Evolutionary conservation across 2,797 vertebrate genomes (phyloP), one percentile per base, ranked within the genome.

Genomic region (Naso thynnoides): DNA sequence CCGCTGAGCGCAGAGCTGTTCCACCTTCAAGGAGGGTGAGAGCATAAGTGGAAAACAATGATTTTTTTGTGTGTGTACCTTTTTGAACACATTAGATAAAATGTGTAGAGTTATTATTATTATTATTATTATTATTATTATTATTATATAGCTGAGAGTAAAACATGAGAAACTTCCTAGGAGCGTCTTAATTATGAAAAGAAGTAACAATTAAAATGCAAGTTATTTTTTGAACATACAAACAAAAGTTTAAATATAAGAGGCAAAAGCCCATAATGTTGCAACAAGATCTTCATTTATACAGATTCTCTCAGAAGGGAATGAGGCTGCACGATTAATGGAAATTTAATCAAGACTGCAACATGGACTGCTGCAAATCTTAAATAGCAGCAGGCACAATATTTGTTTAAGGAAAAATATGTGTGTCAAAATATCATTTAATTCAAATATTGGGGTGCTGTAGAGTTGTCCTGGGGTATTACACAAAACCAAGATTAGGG

Each of bases 11-110:
- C 31, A 88, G 95, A 86, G 78, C 78, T 11, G 88, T 26, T 6
- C 93, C 93, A 21, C 91, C 92, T 33, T 78, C 90, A 31, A 89
- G 94, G 52, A 92, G 95, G 86, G 95, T 95, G 62, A 89, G 89
- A 24, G 13, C 1, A 29, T 27, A 13, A 44, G 26, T 24, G 1
- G 71, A 24, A 38, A 5, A n/a, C 4, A 13, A 11, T 38, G n/a
- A n/a, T n/a, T n/a, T n/a, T n/a, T n/a, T 27, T 39, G 45, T n/a
- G 8, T 24, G 0, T 18, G 0, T 13, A 21, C 2, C 6, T 38
- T 15, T 4, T 19, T 52, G 26, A 36, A 36, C 33, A 33, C 31
- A 36, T 10, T 8, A 36, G 33, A 36, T 36, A 36, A 36, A 36
- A 36, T 36, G 33, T 36, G 8, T 8, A 36, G 33, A 10, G 7